Conservation (phyloP, 2,888 invertebrate species). For the Tipula vernalis region DNA sequence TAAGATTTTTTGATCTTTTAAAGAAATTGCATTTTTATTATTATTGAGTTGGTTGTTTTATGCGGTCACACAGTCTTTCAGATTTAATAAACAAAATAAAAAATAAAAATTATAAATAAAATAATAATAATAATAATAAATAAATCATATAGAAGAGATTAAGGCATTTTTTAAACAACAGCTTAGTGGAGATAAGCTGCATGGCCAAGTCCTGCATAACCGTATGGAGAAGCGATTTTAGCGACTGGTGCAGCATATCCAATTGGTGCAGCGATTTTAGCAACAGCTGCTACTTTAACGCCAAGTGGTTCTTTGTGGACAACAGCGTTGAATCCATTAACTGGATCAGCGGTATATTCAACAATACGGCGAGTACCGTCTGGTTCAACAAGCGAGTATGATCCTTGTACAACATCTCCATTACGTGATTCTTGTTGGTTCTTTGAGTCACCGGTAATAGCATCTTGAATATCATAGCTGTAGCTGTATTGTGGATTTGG, state of each 20-base stretch:
- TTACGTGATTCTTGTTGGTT: slow-evolving; percentile 41
- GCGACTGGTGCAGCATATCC: slow-evolving; percentile 23
- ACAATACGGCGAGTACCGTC: slow-evolving; percentile 43
- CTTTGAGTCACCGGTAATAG: slow-evolving; percentile 42
- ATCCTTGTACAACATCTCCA: slow-evolving; percentile 43
- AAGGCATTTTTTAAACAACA: not conserved
- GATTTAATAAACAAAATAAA: slow-evolving; percentile 4
- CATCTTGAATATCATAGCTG: slow-evolving; percentile 42
- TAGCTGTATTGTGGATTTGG: slow-evolving; percentile 43
- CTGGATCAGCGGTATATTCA: slow-evolving; percentile 44
- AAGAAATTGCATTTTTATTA: not conserved
- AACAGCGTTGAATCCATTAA: slow-evolving; percentile 45
- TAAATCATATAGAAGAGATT: not conserved
- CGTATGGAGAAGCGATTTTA: slow-evolving; percentile 18
- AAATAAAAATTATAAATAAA: slow-evolving; percentile 16
- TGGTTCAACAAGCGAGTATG: slow-evolving; percentile 41
- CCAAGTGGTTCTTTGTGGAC: slow-evolving; percentile 39
- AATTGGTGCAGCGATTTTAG: slow-evolving; percentile 24
- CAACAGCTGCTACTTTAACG: slow-evolving; percentile 30
- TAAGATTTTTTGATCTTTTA: slow-evolving; percentile 4
- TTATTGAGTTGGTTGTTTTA: slow-evolving; percentile 16
- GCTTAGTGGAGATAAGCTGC: not conserved
- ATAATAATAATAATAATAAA: not conserved
- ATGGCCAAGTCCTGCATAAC: slow-evolving; percentile 13
- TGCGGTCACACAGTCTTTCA: slow-evolving; percentile 37